These are phyloP conservation scores for Illadopsis cleaveri DNA, from an alignment of 2,113 vertebrate species.

Conservation along the genomic window DNA sequence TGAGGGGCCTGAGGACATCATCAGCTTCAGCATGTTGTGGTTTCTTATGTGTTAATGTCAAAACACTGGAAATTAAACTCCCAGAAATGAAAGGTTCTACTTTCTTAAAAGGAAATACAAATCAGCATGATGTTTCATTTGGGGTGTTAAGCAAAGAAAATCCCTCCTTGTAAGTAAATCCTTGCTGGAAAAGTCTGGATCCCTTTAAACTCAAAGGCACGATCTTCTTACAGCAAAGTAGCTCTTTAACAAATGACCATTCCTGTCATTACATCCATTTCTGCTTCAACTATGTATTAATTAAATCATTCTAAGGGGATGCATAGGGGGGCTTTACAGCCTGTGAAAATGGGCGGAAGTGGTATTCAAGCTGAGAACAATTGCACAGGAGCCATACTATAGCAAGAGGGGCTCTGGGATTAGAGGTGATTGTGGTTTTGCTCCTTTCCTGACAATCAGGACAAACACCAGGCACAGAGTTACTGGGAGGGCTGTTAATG, in stretches of 20 bases:
- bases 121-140: background rate
- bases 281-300: background rate
- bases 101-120: background rate
- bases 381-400: background rate
- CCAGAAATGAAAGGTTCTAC: background rate
- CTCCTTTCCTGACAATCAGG: conserved; percentile 45
- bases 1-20: background rate
- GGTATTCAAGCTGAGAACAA: conserved; percentile 47
- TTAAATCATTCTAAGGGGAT: background rate
- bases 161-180: background rate
- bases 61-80: background rate
- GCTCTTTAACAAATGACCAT: background rate
- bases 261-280: background rate
- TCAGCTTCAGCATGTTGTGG: background rate
- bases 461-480: background rate
- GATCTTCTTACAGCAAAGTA: background rate
- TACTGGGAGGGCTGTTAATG: background rate
- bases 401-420: conserved; percentile 50
- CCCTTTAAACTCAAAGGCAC: background rate
- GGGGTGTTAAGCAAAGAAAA: background rate
- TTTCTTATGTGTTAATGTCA: background rate
- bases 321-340: background rate
- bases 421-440: conserved; percentile 46
- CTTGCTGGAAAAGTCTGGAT: background rate
- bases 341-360: conserved; percentile 21